These are phyloP conservation scores for Gephyroberyx darwinii DNA, from an alignment of 2,797 vertebrate species.

Conservation along the genomic window DNA sequence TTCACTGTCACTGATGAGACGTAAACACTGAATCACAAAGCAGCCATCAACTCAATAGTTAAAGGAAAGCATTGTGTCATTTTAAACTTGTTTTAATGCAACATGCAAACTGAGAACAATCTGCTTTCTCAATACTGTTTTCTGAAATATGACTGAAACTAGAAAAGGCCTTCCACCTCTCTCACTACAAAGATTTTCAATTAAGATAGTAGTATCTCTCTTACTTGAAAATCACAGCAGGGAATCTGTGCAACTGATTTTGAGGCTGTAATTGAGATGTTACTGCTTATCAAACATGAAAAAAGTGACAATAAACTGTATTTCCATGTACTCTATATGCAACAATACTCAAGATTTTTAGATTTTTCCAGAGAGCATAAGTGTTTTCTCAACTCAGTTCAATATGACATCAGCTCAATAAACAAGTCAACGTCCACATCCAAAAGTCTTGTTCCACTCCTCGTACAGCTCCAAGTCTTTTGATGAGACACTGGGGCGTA, in stretches of 20 bases:
- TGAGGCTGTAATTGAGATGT: no score
- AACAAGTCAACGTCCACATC: slow-evolving; percentile 85
- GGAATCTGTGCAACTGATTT: no score
- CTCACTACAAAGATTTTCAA: no score
- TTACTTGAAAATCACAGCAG: no score
- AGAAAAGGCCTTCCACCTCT: neutral
- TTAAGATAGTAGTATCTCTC: no score
- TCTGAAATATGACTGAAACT: neutral
- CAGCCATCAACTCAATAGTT: neutral
- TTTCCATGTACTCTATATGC: no score
- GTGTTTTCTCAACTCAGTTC: no score
- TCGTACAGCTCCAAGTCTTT: slow-evolving; percentile 93
- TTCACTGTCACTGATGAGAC: neutral
- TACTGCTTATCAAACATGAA: no score
- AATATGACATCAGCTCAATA: no score
- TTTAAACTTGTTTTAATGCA: neutral
- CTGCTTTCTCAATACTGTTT: neutral
- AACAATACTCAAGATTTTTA: no score
- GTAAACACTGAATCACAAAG: neutral
- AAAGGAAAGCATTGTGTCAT: neutral
- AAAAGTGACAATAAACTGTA: no score
- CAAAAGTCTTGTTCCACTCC: slow-evolving; percentile 94
- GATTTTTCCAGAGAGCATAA: no score
- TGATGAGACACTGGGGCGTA: slow-evolving; percentile 90
- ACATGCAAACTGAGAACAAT: neutral